phyloP scores from a whole-genome alignment of 2,888 invertebrate genomes.

The Epirrhoe alternata region DNA sequence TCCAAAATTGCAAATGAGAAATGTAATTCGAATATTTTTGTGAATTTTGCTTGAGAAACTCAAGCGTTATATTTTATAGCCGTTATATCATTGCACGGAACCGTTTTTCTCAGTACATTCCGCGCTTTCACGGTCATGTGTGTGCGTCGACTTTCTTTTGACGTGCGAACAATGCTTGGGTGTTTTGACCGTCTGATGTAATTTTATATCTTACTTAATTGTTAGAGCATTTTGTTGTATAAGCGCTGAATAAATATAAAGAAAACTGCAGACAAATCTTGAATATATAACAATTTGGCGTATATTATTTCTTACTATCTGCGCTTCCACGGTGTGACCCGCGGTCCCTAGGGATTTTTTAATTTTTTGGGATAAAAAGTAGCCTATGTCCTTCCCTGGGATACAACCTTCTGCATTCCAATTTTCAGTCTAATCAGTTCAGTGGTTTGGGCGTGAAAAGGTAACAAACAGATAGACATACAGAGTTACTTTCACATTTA shows the following conservation, averaged over 20 bases:
- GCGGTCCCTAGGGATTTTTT: too few relatives aligned
- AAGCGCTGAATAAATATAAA: neutral
- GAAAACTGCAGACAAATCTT: neutral
- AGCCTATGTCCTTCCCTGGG: too few relatives aligned
- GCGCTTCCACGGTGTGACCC: too few relatives aligned
- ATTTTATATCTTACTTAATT: constrained; percentile 37
- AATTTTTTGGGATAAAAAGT: too few relatives aligned
- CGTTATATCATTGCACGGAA: constrained; percentile 52
- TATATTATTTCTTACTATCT: too few relatives aligned
- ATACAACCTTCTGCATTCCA: too few relatives aligned
- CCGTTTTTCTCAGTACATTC: constrained; percentile 66
- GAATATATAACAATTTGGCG: neutral
- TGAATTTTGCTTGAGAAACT: constrained; percentile 34
- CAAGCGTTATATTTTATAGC: constrained; percentile 30
- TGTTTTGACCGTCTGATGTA: constrained; percentile 51
- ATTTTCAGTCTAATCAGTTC: too few relatives aligned
- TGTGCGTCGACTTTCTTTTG: constrained; percentile 71
- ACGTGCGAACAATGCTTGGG: constrained; percentile 44
- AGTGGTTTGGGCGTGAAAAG: too few relatives aligned
- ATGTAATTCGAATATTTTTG: neutral
- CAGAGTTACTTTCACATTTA: too few relatives aligned
- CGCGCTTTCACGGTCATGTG: constrained; percentile 78
- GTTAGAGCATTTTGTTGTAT: constrained; percentile 3
- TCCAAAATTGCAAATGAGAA: neutral
- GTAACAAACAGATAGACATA: too few relatives aligned